Percentiles rank a stretch among this genome's conserved stretches.
Conservation (phyloP, 2,797 vertebrate species). For the Gadopsis bispinosus region DNA sequence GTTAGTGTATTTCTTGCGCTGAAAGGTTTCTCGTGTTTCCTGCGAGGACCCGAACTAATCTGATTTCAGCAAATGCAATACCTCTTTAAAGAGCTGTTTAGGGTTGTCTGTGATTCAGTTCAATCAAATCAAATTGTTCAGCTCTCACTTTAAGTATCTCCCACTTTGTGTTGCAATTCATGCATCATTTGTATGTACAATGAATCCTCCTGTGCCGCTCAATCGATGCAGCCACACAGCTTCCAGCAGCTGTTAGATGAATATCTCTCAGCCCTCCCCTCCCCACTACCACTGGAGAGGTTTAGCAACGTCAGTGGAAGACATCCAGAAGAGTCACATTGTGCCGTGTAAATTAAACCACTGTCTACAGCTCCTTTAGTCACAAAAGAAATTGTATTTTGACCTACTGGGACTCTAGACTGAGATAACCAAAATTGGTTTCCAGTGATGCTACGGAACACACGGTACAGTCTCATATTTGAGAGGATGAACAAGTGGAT, state of each 20-base stretch:
- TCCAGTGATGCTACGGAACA: slow-evolving; percentile 15
- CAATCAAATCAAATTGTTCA: slow-evolving; percentile 65
- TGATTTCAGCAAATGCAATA: slow-evolving; percentile 27
- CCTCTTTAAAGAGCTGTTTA: slow-evolving; percentile 54
- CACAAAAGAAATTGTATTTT: slow-evolving; percentile 43
- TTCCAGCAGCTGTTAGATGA: slow-evolving; percentile 52
- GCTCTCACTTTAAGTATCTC: slow-evolving; percentile 45
- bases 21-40: slow-evolving; percentile 45
- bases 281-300: slow-evolving; percentile 30
- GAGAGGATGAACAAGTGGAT: slow-evolving; percentile 13
- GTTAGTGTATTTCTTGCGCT: slow-evolving; percentile 4
- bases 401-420: slow-evolving; percentile 38
- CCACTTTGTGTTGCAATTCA: slow-evolving; percentile 37
- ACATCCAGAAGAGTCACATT: slow-evolving; percentile 36
- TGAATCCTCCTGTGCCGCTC: slow-evolving; percentile 40
- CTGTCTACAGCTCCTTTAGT: slow-evolving; percentile 43
- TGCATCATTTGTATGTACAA: slow-evolving; percentile 62
- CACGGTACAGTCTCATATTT: neutral
- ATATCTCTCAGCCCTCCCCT: slow-evolving; percentile 37
- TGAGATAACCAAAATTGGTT: slow-evolving; percentile 47
- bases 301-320: slow-evolving; percentile 45
- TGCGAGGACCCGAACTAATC: slow-evolving; percentile 36
- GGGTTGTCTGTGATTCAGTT: slow-evolving; percentile 44
- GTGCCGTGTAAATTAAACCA: slow-evolving; percentile 53
- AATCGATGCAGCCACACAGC: slow-evolving; percentile 57